These are phyloP conservation scores for Silurus meridionalis DNA, from an alignment of 2,113 vertebrate genomes.

Conservation along the genomic window DNA sequence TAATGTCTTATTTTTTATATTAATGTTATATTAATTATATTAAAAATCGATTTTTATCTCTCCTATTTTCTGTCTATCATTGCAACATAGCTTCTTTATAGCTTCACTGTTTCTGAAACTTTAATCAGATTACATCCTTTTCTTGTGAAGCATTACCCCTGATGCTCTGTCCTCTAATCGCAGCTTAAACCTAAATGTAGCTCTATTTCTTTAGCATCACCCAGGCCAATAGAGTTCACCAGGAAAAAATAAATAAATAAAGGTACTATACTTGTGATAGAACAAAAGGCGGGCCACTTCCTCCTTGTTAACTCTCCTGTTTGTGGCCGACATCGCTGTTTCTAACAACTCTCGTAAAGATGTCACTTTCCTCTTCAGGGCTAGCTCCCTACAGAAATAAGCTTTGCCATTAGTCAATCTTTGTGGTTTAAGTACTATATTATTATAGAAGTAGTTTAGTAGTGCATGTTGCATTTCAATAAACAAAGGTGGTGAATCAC, in stretches of 20 bases:
- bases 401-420: not conserved
- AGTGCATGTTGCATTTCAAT: not conserved
- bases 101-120: not conserved
- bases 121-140: constrained; percentile 9
- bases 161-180: not conserved
- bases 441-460: not conserved
- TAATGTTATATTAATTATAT: too few species aligned
- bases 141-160: not conserved
- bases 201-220: not conserved
- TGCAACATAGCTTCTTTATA: not conserved
- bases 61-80: not conserved
- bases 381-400: constrained; percentile 65
- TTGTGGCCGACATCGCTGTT: constrained; percentile 59
- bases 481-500: too few species aligned
- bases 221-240: not conserved
- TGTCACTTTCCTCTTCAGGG: constrained; percentile 68
- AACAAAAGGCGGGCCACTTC: constrained; percentile 73
- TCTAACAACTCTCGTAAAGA: constrained; percentile 74
- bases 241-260: not conserved
- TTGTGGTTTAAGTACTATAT: not conserved
- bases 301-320: constrained; percentile 68
- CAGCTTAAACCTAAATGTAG: not conserved
- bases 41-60: not conserved
- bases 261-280: constrained; percentile 77
- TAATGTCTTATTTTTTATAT: not conserved